Percentiles rank a stretch among this genome's conserved stretches.
Evolutionary conservation across 1,140 invertebrate genomes (phyloP).

Genomic region (Lasioglossum baleicum): DNA sequence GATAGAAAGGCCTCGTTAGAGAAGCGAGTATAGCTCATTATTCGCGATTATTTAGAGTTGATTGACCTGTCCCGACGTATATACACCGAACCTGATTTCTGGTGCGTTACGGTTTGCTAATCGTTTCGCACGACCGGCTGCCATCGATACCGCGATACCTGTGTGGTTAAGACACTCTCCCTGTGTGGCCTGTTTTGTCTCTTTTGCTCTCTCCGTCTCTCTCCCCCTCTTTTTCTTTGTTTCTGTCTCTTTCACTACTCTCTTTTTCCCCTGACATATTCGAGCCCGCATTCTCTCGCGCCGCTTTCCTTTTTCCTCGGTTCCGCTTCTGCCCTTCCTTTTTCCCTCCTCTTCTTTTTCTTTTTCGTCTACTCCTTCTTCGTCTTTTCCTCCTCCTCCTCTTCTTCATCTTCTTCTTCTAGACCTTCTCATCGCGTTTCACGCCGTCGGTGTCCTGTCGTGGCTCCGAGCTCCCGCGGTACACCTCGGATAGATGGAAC

Average conservation of each 20-base stretch:
- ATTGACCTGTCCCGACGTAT: constrained; percentile 61
- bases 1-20: constrained; percentile 14
- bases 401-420: background rate
- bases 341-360: background rate
- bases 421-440: background rate
- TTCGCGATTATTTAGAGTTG: constrained; percentile 52
- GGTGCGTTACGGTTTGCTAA: constrained; percentile 71
- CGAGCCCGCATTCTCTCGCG: background rate
- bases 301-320: constrained; percentile 40
- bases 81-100: constrained; percentile 53
- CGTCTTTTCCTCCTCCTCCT: no score
- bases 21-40: constrained; percentile 24
- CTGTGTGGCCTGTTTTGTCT: constrained; percentile 29
- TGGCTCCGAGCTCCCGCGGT: constrained; percentile 15
- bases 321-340: constrained; percentile 16
- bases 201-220: background rate
- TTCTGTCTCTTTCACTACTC: constrained; percentile 1
- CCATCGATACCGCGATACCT: constrained; percentile 66
- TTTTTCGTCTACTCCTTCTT: background rate
- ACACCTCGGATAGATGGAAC: constrained; percentile 8
- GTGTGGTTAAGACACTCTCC: constrained; percentile 28
- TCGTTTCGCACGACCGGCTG: constrained; percentile 72
- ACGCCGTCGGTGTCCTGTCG: background rate
- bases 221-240: constrained; percentile 1
- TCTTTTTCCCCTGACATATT: constrained; percentile 1